These are phyloP conservation scores for Alauda arvensis DNA, from an alignment of 2,797 vertebrate genomes.

Conservation along the genomic window DNA sequence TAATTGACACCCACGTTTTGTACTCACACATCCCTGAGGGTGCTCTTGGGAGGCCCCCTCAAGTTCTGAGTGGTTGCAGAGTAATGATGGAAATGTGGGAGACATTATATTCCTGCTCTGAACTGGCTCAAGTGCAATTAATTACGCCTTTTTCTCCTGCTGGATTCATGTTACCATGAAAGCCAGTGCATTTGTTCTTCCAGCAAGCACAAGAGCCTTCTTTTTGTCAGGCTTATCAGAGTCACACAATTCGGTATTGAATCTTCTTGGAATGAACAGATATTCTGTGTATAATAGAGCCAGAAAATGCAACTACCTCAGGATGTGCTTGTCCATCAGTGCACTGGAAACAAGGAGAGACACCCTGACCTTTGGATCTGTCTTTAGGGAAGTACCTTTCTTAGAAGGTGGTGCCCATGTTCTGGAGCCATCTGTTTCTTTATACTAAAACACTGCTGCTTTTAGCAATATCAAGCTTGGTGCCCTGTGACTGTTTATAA, in stretches of 20 bases:
- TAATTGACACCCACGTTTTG: background rate
- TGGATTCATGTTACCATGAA: background rate
- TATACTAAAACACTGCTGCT: constrained; percentile 2
- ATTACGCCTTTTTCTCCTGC: background rate
- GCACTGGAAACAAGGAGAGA: background rate
- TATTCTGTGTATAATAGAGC: background rate
- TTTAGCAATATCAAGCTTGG: constrained; percentile 13
- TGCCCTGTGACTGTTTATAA: background rate
- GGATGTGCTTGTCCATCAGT: background rate
- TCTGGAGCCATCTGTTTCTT: constrained; percentile 47
- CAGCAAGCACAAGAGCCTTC: constrained; percentile 1
- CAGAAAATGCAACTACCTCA: background rate
- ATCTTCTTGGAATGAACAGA: background rate
- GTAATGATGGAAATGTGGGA: background rate
- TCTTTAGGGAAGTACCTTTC: background rate
- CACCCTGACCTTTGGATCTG: background rate
- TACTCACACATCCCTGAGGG: background rate
- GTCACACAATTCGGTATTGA: background rate
- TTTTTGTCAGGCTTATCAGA: constrained; percentile 33
- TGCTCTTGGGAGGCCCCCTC: background rate
- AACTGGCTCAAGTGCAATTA: background rate
- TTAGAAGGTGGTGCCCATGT: background rate
- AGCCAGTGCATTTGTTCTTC: background rate
- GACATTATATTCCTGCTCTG: background rate
- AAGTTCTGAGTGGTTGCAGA: background rate